Evolutionary conservation across 2,888 invertebrate species (phyloP).

Genomic region (Troides helena): DNA sequence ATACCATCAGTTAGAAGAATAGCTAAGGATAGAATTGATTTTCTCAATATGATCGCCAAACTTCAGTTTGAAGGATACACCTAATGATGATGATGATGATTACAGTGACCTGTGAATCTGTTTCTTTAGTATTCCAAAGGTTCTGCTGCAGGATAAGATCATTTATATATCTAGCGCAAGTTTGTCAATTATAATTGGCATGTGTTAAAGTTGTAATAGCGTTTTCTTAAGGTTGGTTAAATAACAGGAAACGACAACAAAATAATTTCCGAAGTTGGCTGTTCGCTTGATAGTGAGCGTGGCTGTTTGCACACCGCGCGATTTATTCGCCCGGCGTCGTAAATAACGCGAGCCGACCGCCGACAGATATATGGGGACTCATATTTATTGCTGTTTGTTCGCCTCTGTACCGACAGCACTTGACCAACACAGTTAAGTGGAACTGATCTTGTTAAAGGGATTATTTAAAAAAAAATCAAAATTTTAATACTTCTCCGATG

Average conservation of each 20-base stretch:
- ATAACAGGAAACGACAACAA: conserved; percentile 38
- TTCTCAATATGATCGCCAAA: no score
- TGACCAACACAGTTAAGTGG: conserved; percentile 20
- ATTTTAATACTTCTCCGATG: no score
- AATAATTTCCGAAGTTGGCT: conserved; percentile 37
- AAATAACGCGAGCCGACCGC: conserved; percentile 63
- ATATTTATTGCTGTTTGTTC: conserved; percentile 70
- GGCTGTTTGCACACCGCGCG: conserved; percentile 66
- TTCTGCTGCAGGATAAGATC: no score
- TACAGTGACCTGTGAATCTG: no score
- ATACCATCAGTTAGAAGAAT: no score
- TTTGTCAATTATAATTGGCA: background rate
- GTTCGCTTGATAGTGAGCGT: conserved; percentile 25
- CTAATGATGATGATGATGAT: no score
- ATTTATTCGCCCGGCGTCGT: conserved; percentile 61
- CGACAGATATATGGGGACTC: conserved; percentile 72
- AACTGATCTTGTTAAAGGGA: background rate
- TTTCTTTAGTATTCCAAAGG: no score
- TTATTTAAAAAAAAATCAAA: background rate
- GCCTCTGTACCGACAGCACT: conserved; percentile 48
- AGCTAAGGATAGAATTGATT: no score
- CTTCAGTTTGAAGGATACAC: no score
- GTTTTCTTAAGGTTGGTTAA: background rate
- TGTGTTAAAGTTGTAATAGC: background rate
- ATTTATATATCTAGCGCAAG: no score